phyloP scores from a whole-genome alignment of 1,140 invertebrate species.

The Metaphire vulgaris region DNA sequence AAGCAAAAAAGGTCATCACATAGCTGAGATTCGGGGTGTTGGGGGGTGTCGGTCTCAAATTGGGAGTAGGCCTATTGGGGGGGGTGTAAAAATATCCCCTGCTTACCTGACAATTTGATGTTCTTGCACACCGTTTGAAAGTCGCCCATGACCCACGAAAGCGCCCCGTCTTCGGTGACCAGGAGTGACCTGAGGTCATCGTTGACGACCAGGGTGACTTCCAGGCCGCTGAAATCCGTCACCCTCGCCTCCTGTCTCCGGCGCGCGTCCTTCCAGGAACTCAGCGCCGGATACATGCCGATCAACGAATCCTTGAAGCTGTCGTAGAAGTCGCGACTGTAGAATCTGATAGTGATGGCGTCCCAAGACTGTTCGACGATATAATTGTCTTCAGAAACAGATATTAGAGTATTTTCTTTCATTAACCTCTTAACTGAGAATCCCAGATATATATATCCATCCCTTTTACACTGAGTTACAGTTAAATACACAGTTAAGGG shows the following conservation, averaged over 20 bases:
- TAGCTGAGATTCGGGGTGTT: no score
- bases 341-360: constrained; percentile 15
- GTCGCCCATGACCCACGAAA: constrained; percentile 24
- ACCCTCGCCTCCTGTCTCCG: neutral
- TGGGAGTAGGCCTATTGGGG: no score
- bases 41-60: no score
- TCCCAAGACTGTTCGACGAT: constrained; percentile 26
- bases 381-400: constrained; percentile 20
- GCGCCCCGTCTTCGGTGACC: constrained; percentile 10
- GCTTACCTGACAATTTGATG: constrained; percentile 15
- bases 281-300: neutral
- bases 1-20: no score
- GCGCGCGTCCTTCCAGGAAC: neutral
- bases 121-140: constrained; percentile 26
- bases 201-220: constrained; percentile 10
- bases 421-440: constrained; percentile 5
- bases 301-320: constrained; percentile 16
- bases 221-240: constrained; percentile 2
- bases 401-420: no score
- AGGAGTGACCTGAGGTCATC: constrained; percentile 12
- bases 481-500: no score
- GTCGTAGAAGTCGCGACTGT: constrained; percentile 21
- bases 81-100: no score
- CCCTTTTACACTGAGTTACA: no score
- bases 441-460: neutral